Percentiles rank a stretch among this genome's conserved stretches.
These are phyloP conservation scores for Chelmon rostratus DNA, from an alignment of 2,797 vertebrate species.

Conservation along the genomic window DNA sequence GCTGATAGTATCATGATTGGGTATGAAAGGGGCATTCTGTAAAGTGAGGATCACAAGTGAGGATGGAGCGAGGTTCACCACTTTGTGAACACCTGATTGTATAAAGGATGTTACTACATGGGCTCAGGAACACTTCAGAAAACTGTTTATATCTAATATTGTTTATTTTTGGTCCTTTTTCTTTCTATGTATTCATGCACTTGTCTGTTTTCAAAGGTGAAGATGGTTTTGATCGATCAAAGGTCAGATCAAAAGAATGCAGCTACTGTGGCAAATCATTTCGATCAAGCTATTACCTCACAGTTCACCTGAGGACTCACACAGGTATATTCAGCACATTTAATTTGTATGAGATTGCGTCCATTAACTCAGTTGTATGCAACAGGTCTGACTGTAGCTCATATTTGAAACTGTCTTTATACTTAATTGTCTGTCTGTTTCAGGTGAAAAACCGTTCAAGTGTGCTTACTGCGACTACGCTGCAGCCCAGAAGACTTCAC, in stretches of 20 bases:
- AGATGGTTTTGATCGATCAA: constrained; percentile 88
- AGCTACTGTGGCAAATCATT: constrained; percentile 97
- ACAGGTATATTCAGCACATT: constrained; percentile 87
- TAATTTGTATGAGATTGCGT: neutral
- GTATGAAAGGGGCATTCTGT: too few relatives aligned
- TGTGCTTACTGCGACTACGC: constrained; percentile 97
- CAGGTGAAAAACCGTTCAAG: constrained; percentile 98
- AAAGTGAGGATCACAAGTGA: too few relatives aligned
- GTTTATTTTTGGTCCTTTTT: neutral
- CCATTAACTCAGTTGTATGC: too few relatives aligned
- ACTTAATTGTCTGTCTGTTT: constrained; percentile 34
- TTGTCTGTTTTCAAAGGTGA: constrained; percentile 81
- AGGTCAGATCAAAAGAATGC: constrained; percentile 93
- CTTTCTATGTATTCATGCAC: constrained; percentile 3
- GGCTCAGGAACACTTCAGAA: too few relatives aligned
- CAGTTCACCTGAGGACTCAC: constrained; percentile 98
- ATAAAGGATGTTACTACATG: too few relatives aligned
- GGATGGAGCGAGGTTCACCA: too few relatives aligned
- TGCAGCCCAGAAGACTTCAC: constrained; percentile 97
- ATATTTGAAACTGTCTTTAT: neutral
- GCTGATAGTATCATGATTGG: too few relatives aligned
- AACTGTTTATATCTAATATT: too few relatives aligned
- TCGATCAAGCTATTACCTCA: constrained; percentile 99
- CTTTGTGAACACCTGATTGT: too few relatives aligned
- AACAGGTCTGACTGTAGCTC: neutral